Base-by-base conservation (phyloP, 1,140 invertebrate species). In the Drosophila ananassae region DNA sequence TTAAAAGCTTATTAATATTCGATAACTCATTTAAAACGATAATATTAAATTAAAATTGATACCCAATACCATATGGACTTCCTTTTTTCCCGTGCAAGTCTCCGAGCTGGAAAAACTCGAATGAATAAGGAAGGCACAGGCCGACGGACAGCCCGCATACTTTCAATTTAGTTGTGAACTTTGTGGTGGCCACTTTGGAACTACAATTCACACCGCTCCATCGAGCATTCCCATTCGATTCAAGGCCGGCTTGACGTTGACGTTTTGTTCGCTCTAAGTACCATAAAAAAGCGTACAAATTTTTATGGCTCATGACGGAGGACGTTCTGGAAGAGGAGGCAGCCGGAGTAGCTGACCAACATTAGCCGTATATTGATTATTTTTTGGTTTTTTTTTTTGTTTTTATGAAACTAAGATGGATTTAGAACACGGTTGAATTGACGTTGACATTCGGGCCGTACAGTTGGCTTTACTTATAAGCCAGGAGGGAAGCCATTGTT, bases 201-300 rank as follows among this genome's bases (percentile, higher is more conserved):
- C 53, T 63, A 66, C 81, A 79, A 76, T 76, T 67, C 61, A 50
- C 54, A 73, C 62, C 62, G 63, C 52, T 44, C 34, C 59, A 55
- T 24, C 21, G 51, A 58, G 55, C 58, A 78, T 60, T 74, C 60
- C 52, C 50, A 77, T 73, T 73, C 50, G 52, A 62, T 47, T 76
- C 73, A 84, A 77, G 82, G 81, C 46, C 28, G 48, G 64, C 54
- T 77, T 51, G 25, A 64, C 39, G 37, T 60, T 67, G 68, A 77
- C 73, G 77, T 77, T 84, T 81, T 85, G 82, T 85, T 59, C 73
- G 48, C 47, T 80, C 63, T 64, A 77, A 84, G 81, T 80, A 77
- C 81, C 81, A 81, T 84, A 67, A 77, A 76, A 80, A 77, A 84
- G 62, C 68, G 57, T 77, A 77, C 81, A 85, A 84, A 44, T 84